phyloP scores from a whole-genome alignment of 2,797 vertebrate genomes.

The Microhierax caerulescens region DNA sequence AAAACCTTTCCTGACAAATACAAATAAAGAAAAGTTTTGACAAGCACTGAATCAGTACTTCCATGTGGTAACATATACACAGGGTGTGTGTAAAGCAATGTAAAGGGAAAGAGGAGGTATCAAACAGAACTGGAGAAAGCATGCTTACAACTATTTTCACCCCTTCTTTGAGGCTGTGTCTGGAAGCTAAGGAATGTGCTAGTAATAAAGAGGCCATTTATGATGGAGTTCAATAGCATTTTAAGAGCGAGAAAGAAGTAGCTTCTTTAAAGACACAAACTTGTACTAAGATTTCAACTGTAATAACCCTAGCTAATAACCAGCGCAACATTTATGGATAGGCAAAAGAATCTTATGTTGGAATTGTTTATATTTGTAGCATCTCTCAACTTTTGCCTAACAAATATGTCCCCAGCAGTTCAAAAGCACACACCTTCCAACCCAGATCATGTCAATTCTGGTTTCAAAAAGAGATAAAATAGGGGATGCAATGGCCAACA shows the following conservation, averaged over 20 bases:
- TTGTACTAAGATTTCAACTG: neutral
- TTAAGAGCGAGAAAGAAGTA: slow-evolving; percentile 44
- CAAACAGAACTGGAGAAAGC: neutral
- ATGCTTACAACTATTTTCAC: slow-evolving; percentile 18
- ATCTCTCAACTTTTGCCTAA: neutral
- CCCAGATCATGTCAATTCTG: neutral
- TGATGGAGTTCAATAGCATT: slow-evolving; percentile 31
- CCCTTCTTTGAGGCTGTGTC: slow-evolving; percentile 24
- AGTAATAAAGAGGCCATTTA: slow-evolving; percentile 63
- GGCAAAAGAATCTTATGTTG: neutral
- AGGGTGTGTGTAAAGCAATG: neutral
- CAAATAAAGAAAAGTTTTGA: neutral
- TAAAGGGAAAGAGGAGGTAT: neutral
- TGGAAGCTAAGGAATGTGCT: slow-evolving; percentile 54
- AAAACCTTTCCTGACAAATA: neutral
- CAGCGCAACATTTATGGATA: neutral
- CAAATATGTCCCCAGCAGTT: neutral
- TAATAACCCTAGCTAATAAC: slow-evolving; percentile 22
- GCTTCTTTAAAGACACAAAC: slow-evolving; percentile 8
- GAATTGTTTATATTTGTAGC: neutral
- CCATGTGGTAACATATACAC: neutral
- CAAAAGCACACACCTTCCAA: neutral
- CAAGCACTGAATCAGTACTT: neutral
- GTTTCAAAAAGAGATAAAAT: neutral
- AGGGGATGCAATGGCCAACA: neutral